Evolutionary conservation across 1,140 invertebrate genomes (phyloP).

Genomic region (Drosophila nannoptera): DNA sequence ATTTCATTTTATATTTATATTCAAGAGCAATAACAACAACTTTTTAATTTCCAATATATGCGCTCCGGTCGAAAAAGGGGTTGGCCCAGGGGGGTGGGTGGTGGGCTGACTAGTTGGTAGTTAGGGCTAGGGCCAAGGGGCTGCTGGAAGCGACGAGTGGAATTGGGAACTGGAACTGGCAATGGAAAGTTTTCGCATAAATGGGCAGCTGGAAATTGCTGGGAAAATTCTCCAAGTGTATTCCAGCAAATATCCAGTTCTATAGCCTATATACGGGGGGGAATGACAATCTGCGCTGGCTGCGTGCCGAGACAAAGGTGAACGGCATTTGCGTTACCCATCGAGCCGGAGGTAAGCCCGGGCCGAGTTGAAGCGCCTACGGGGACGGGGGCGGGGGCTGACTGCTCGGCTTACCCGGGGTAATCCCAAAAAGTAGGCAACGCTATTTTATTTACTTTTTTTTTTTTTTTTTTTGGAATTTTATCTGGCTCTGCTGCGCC

Average conservation of each 20-base stretch:
- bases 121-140: background rate
- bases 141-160: background rate
- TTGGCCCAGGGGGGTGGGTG: constrained; percentile 26
- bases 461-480: background rate
- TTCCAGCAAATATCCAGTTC: no score
- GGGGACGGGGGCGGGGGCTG: constrained; percentile 5
- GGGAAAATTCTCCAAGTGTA: no score
- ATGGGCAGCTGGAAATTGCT: no score
- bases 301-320: no score
- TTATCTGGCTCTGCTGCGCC: background rate
- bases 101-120: background rate
- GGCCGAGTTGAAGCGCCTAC: background rate
- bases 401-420: constrained; percentile 17
- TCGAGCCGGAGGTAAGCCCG: constrained; percentile 24
- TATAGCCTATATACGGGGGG: no score
- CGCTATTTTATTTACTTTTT: constrained; percentile 40
- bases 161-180: no score
- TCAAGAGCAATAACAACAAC: constrained; percentile 31
- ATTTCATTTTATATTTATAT: constrained; percentile 49
- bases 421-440: constrained; percentile 70
- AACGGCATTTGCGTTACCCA: background rate
- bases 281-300: no score
- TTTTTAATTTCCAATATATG: constrained; percentile 42
- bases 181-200: no score
- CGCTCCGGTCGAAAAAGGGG: constrained; percentile 14